Evolutionary conservation across 1,140 invertebrate genomes (phyloP).

Genomic region (Bombus vancouverensis): DNA sequence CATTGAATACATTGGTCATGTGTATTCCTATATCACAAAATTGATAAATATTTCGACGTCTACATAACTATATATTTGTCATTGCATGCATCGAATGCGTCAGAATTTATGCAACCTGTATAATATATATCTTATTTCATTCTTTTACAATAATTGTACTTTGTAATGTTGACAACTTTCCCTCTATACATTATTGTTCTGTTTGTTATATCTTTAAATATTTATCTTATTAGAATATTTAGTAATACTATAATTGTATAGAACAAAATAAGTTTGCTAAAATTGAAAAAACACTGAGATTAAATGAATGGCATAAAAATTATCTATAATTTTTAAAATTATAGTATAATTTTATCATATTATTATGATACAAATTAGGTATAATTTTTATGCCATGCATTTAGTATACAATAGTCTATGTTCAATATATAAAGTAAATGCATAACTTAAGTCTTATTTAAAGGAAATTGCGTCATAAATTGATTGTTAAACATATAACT

Average conservation of each 20-base stretch:
- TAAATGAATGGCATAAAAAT: background rate
- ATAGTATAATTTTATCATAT: too few relatives aligned
- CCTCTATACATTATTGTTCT: background rate
- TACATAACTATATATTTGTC: constrained; percentile 1
- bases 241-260: background rate
- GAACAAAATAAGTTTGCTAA: background rate
- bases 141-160: background rate
- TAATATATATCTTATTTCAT: background rate
- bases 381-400: too few relatives aligned
- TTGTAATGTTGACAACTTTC: background rate
- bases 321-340: too few relatives aligned
- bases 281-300: background rate
- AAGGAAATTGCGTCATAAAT: background rate
- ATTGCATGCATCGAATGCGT: background rate
- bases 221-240: constrained; percentile 16
- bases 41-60: constrained; percentile 12
- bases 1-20: constrained; percentile 22
- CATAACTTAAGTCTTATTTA: background rate
- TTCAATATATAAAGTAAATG: constrained; percentile 14
- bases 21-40: constrained; percentile 51
- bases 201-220: background rate
- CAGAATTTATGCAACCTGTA: background rate
- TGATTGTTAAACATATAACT: constrained; percentile 8
- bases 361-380: too few relatives aligned
- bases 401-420: background rate